Conservation (phyloP, 1,140 invertebrate genomes). For the Hesperophylax magnus region DNA sequence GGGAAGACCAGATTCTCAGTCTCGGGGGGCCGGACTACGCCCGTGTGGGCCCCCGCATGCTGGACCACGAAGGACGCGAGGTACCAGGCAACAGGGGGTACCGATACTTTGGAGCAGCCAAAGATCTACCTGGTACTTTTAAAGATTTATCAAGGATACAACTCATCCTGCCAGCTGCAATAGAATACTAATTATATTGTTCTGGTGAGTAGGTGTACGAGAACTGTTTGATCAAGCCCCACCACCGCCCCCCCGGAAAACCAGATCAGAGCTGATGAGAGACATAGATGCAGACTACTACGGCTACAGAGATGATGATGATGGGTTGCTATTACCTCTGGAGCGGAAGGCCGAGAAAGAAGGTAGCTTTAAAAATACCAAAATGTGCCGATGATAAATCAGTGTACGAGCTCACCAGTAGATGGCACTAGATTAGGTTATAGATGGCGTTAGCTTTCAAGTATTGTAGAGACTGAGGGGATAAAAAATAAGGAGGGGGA, state of each 20-base stretch:
- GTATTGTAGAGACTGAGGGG: too few relatives aligned
- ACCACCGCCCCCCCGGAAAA: conserved; percentile 89
- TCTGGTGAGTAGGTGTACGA: conserved; percentile 80
- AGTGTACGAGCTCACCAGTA: too few relatives aligned
- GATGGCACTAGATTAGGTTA: too few relatives aligned
- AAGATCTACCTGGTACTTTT: conserved; percentile 89
- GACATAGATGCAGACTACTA: conserved; percentile 99
- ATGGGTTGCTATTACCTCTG: conserved; percentile 92
- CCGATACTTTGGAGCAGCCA: conserved; percentile 99
- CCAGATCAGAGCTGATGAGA: conserved; percentile 96
- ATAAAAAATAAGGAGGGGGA: too few relatives aligned
- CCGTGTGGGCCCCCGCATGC: conserved; percentile 92
- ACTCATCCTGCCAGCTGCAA: too few relatives aligned
- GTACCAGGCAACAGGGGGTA: conserved; percentile 98
- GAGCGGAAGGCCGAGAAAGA: conserved; percentile 87
- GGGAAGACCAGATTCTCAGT: conserved; percentile 97
- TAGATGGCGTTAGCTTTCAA: too few relatives aligned
- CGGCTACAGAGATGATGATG: conserved; percentile 98
- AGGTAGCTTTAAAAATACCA: conserved; percentile 59
- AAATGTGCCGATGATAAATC: too few relatives aligned
- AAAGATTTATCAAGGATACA: too few relatives aligned
- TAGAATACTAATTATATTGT: conserved; percentile 20
- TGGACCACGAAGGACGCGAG: conserved; percentile 97
- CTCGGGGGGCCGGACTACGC: conserved; percentile 97
- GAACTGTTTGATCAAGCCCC: conserved; percentile 98